These are phyloP conservation scores for Himalopsyche kuldschensis DNA, from an alignment of 2,888 invertebrate species.

Conservation along the genomic window DNA sequence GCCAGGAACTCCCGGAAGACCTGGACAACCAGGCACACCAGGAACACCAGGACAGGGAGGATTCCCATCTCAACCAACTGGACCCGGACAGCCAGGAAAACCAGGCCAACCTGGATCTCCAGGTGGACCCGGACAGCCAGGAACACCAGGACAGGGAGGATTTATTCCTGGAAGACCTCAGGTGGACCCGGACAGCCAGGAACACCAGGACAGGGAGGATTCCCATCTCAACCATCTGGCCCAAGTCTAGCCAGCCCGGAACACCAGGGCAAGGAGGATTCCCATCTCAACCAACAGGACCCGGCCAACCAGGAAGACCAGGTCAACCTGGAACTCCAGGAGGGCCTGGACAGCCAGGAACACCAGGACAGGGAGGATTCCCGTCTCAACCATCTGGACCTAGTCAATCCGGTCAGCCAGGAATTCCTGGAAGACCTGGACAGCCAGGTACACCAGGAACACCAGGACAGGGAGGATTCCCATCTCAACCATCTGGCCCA, in stretches of 20 bases:
- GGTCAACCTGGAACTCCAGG: conserved; percentile 36
- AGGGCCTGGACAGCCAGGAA: conserved; percentile 9
- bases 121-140: conserved; percentile 32
- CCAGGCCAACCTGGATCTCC: conserved; percentile 14
- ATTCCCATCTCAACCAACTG: too few species aligned
- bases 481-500: too few species aligned
- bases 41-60: not conserved
- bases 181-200: not conserved
- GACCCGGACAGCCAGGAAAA: not conserved
- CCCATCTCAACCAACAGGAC: not conserved
- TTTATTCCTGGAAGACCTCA: too few species aligned
- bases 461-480: conserved; percentile 9
- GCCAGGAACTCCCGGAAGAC: conserved; percentile 17
- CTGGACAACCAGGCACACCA: too few species aligned
- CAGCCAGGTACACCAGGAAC: conserved; percentile 31
- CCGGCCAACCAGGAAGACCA: not conserved
- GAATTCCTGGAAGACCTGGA: not conserved
- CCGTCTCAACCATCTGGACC: conserved; percentile 42
- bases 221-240: not conserved
- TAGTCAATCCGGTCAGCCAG: not conserved
- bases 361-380: conserved; percentile 38
- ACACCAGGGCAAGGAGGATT: not conserved
- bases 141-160: conserved; percentile 5
- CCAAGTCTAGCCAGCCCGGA: not conserved
- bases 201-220: not conserved